Conservation (phyloP, 2,113 vertebrate species). For the Dicentrarchus labrax region DNA sequence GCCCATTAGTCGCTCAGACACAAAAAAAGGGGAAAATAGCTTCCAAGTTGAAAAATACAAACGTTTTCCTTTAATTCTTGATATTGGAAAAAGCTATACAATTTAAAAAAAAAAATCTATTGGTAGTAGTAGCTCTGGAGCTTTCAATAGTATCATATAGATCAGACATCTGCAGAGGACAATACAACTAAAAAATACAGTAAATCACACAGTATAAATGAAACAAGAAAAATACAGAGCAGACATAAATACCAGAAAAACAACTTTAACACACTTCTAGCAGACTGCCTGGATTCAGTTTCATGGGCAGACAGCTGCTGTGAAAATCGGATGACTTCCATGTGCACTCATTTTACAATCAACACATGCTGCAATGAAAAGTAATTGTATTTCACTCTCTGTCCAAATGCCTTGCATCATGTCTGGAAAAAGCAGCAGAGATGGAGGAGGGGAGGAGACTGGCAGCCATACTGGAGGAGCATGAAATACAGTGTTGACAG, state of each 20-base stretch:
- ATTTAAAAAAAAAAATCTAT: no score
- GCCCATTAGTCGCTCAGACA: no score
- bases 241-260: not conserved
- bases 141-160: no score
- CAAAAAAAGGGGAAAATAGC: no score
- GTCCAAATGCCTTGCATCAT: not conserved
- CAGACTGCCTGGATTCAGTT: slow-evolving; percentile 47
- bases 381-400: not conserved
- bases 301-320: slow-evolving; percentile 40
- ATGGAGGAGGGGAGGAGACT: not conserved
- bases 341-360: slow-evolving; percentile 33
- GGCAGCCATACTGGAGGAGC: not conserved
- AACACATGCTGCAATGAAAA: slow-evolving; percentile 27
- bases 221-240: not conserved
- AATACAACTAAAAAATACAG: no score
- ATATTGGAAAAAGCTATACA: no score
- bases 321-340: slow-evolving; percentile 37
- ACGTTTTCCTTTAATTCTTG: no score
- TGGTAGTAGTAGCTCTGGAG: no score
- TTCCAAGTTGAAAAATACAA: no score
- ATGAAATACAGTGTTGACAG: no score
- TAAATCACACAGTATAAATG: no score
- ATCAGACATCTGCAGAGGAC: no score
- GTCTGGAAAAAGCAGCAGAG: not conserved
- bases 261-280: not conserved